Conservation (phyloP, 2,113 vertebrate genomes). For the Centropus unirufus region DNA sequence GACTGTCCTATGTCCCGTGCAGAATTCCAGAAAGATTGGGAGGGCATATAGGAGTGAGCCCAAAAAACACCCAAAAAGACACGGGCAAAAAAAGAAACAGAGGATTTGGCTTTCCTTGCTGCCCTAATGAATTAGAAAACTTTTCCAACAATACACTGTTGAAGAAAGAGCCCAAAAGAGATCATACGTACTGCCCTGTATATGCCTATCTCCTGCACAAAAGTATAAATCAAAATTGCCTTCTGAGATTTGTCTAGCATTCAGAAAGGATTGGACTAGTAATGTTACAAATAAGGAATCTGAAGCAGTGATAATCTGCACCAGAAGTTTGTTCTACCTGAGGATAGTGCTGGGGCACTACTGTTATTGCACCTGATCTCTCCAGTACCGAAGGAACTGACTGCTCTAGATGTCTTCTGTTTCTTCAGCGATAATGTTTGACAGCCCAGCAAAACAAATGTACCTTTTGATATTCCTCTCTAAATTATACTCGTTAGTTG, state of each 20-base stretch:
- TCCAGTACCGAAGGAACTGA: background rate
- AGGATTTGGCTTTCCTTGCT: background rate
- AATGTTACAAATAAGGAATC: background rate
- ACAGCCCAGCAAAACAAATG: background rate
- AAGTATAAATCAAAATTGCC: background rate
- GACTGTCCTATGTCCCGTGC: fast-evolving
- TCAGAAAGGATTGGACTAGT: background rate
- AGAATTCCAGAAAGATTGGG: background rate
- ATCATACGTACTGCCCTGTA: background rate
- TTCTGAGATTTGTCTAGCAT: background rate
- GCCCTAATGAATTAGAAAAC: background rate
- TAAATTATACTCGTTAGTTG: background rate
- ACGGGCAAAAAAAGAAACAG: background rate
- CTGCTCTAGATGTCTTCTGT: background rate
- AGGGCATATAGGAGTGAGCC: background rate
- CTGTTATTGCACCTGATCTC: background rate
- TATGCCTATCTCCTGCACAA: background rate
- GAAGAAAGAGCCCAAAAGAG: background rate
- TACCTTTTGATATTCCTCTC: background rate
- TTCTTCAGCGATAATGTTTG: background rate
- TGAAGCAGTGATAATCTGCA: background rate
- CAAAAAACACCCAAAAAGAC: background rate
- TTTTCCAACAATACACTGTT: background rate
- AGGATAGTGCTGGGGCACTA: background rate
- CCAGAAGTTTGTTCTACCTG: background rate